Conservation (phyloP, 2,797 vertebrate species). For the Chiloscyllium punctatum region DNA sequence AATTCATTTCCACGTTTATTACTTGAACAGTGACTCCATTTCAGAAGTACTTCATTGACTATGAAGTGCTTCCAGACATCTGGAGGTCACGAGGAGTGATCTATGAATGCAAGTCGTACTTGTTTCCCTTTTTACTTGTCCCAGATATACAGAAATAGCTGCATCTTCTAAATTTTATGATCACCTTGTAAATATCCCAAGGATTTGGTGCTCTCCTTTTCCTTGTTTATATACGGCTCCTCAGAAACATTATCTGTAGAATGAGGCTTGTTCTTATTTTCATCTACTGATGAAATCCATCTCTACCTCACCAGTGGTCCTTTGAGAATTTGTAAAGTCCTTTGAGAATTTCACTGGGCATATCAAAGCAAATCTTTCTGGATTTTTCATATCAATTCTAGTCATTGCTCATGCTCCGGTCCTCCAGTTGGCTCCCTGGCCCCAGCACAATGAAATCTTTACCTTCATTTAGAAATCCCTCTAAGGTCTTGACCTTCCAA, state of each 20-base stretch:
- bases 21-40: not conserved
- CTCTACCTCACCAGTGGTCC: not conserved
- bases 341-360: not conserved
- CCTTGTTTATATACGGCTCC: not conserved
- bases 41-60: not conserved
- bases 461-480: not conserved
- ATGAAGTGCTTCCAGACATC: not conserved
- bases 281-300: not conserved
- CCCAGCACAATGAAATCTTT: not conserved
- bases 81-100: not conserved
- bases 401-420: not conserved
- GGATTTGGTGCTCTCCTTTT: not conserved
- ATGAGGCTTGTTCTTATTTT: not conserved
- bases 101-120: not conserved
- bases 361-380: not conserved
- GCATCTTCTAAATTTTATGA: not conserved
- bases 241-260: not conserved
- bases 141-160: not conserved
- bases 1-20: not conserved
- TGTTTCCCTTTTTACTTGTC: not conserved
- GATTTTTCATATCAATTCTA: not conserved
- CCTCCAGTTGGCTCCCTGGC: not conserved
- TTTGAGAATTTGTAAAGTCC: not conserved
- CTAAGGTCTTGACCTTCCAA: not conserved
- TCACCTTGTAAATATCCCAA: not conserved